phyloP scores from a whole-genome alignment of 2,113 vertebrate genomes.

The Electrona antarctica region DNA sequence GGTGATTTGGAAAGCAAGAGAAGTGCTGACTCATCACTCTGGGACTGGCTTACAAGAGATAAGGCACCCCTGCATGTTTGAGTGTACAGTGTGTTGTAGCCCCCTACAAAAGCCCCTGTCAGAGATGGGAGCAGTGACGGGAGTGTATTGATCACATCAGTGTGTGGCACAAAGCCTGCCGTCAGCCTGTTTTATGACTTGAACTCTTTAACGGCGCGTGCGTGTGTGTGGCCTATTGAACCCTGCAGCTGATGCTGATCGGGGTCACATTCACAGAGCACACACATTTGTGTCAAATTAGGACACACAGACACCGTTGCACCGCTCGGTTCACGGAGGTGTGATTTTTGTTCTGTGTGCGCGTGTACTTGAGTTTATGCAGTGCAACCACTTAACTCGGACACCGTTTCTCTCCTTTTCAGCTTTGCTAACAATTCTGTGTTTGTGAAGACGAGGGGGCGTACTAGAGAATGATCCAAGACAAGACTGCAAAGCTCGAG shows the following conservation, averaged over 20 bases:
- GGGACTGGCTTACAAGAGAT: conserved; percentile 51
- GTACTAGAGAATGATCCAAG: conserved; percentile 7
- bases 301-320: no score
- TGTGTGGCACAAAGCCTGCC: conserved; percentile 32
- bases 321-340: no score
- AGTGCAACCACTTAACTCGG: not conserved
- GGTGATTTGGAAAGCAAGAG: conserved; percentile 60
- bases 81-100: conserved; percentile 6
- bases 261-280: no score
- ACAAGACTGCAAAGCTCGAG: conserved; percentile 14
- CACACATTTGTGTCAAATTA: no score
- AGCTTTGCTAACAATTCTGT: not conserved
- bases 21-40: conserved; percentile 69
- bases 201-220: conserved; percentile 13
- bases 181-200: conserved; percentile 34
- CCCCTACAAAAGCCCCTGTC: conserved; percentile 17
- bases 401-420: not conserved
- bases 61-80: conserved; percentile 43
- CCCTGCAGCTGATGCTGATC: no score
- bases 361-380: conserved; percentile 5
- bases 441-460: not conserved
- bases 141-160: conserved; percentile 29
- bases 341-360: not conserved
- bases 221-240: conserved; percentile 2
- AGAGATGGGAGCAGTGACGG: conserved; percentile 4